Base-by-base conservation (phyloP, 1,140 invertebrate genomes). In the Cydia fagiglandana region DNA sequence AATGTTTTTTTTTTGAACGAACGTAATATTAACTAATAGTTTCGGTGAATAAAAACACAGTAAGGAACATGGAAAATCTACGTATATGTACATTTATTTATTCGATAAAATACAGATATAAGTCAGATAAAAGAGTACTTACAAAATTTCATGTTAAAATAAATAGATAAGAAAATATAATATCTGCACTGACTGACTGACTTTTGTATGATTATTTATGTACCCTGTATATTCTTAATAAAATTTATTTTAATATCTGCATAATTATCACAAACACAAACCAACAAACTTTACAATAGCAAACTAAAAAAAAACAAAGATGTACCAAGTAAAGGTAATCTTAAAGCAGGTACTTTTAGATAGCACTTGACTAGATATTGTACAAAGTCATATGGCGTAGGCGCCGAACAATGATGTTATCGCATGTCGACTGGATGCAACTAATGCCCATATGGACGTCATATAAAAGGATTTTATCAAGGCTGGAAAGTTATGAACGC, bases 381-480 rank as follows among this genome's bases (percentile, higher is more conserved):
- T 53, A 53, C 0, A 61, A 61, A 61, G 6, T 61, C 17, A 24
- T 61, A 61, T 53, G 12, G 50, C 20, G 20, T 61, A 61, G 56
- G 56, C 56, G 56, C 56, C 56, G n/a, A 56, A 56, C 53, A 24
- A 24, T 24, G 56, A 61, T 61, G 17, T 24, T 61, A 61, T 61
- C 56, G 56, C 17, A 24, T n/a, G 15, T 24, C n/a, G 50, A 53
- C 7, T n/a, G 4, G 17, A 61, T 61, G 20, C 56, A 61, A 61
- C 56, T 61, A 61, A 61, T 61, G 56, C 20, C 56, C 20, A 61
- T 61, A 61, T 61, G 56, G 20, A 24, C n/a, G 10, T 61, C 56
- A 61, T 61, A 61, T 61, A 61, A 61, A 61, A 61, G 56, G 56
- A 61, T 61, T 61, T 61, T 61, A 61, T 61, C 56, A 61, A 20